Percentiles rank a stretch among this genome's conserved stretches.
Evolutionary conservation across 2,797 vertebrate species (phyloP).

Genomic region (Cyclopterus lumpus): DNA sequence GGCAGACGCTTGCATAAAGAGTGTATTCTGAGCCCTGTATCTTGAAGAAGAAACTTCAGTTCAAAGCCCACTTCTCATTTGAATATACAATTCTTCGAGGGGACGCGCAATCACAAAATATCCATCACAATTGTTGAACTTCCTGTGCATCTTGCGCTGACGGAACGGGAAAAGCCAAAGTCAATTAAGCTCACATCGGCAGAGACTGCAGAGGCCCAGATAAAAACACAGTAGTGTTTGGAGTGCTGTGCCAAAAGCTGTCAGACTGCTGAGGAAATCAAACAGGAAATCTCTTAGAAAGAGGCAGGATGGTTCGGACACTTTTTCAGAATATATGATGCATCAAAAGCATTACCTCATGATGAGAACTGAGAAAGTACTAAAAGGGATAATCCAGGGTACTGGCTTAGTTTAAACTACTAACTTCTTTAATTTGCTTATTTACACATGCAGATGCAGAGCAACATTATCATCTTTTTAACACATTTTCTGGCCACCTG

Average conservation of each 20-base stretch:
- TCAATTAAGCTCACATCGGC: conserved; percentile 62
- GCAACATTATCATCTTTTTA: neutral
- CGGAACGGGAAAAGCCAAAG: conserved; percentile 59
- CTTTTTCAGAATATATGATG: conserved; percentile 33
- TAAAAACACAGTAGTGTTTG: conserved; percentile 54
- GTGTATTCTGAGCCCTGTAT: conserved; percentile 3
- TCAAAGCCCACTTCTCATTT: conserved; percentile 25
- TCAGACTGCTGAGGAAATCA: conserved; percentile 62
- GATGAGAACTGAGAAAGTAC: neutral
- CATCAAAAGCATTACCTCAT: neutral
- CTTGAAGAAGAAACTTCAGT: conserved; percentile 6
- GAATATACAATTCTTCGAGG: conserved; percentile 19
- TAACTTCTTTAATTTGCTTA: neutral
- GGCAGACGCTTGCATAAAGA: conserved; percentile 15
- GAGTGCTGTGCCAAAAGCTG: conserved; percentile 57
- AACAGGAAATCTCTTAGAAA: conserved; percentile 58
- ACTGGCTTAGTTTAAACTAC: neutral
- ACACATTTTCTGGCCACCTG: neutral
- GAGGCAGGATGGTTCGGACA: conserved; percentile 32
- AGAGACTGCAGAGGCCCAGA: conserved; percentile 52
- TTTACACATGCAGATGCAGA: too few relatives aligned
- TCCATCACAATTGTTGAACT: conserved; percentile 32
- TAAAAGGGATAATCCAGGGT: neutral
- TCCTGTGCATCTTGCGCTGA: conserved; percentile 57
- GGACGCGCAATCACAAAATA: conserved; percentile 35